A percentile compares a stretch with the other conserved stretches of the same genome.
phyloP scores from a whole-genome alignment of 2,797 vertebrate species.

The Sebastes itinus region DNA sequence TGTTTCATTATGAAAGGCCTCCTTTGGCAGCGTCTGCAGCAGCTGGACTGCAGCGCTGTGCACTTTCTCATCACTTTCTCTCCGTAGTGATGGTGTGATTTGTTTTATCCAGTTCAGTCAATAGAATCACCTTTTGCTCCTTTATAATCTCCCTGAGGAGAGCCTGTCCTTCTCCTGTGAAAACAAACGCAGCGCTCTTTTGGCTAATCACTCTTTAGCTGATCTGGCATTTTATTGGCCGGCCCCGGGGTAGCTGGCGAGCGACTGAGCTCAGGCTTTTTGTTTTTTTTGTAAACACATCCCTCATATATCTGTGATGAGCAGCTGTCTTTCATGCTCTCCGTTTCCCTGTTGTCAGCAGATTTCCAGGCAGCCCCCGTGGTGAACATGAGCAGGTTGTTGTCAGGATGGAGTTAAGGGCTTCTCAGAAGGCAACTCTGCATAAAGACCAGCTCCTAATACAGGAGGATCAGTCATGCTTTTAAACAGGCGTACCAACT shows the following conservation, averaged over 20 bases:
- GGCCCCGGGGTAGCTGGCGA: conserved; percentile 27
- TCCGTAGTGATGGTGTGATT: conserved; percentile 44
- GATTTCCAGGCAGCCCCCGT: conserved; percentile 13
- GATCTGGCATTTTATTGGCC: conserved; percentile 62
- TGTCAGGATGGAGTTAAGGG: not conserved
- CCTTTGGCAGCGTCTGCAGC: conserved; percentile 37
- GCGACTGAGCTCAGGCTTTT: not conserved
- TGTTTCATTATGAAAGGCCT: conserved; percentile 46
- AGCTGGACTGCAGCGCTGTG: conserved; percentile 12
- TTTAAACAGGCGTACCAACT: conserved; percentile 30
- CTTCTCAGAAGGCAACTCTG: conserved; percentile 13
- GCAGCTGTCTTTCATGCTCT: conserved; percentile 57
- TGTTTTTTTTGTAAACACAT: conserved; percentile 21
- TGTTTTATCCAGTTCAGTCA: conserved; percentile 62
- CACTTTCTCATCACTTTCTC: conserved; percentile 41
- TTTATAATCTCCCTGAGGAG: conserved; percentile 44
- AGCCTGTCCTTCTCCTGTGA: conserved; percentile 36
- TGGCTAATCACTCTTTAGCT: conserved; percentile 62
- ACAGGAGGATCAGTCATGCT: conserved; percentile 46
- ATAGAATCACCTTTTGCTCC: conserved; percentile 66
- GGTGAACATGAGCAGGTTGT: conserved; percentile 20
- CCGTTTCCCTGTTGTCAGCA: conserved; percentile 39
- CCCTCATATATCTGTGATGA: conserved; percentile 48
- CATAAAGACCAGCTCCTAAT: conserved; percentile 23
- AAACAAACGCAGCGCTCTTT: conserved; percentile 47